These are phyloP conservation scores for Phyllotis vaccarum DNA, from an alignment of 2,797 vertebrate species.

Conservation along the genomic window DNA sequence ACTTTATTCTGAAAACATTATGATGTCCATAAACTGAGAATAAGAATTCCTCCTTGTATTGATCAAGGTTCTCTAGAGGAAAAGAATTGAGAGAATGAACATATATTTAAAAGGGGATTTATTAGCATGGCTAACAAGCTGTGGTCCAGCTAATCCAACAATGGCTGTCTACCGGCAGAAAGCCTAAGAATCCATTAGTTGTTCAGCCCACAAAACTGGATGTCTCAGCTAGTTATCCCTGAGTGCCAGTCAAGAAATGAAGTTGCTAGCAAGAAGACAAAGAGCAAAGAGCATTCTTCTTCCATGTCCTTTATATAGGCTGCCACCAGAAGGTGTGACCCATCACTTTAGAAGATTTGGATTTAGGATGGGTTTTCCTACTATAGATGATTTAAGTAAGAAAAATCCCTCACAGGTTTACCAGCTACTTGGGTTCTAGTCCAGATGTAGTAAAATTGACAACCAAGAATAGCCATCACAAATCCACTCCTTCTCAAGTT, in stretches of 20 bases:
- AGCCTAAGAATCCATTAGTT: neutral
- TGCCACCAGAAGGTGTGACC: neutral
- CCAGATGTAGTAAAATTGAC: neutral
- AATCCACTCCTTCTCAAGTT: neutral
- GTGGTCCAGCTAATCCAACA: neutral
- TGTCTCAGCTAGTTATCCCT: neutral
- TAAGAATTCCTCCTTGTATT: neutral
- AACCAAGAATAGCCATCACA: neutral
- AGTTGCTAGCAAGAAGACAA: neutral
- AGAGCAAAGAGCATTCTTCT: neutral
- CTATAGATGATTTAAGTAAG: neutral
- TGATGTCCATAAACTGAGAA: neutral
- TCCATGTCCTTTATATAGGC: neutral
- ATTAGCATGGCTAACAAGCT: neutral
- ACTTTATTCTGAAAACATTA: slow-evolving; percentile 7
- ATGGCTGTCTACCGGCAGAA: neutral
- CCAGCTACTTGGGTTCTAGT: neutral
- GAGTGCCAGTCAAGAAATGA: neutral
- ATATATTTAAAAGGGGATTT: neutral
- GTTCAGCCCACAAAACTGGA: neutral
- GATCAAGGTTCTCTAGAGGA: neutral
- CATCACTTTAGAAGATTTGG: neutral
- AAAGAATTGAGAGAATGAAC: neutral
- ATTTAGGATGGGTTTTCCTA: neutral
- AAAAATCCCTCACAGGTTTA: neutral